Percentiles rank a stretch among this genome's conserved stretches.
These are phyloP conservation scores for Orthochromis indermauri DNA, from an alignment of 2,113 vertebrate genomes.

Conservation along the genomic window DNA sequence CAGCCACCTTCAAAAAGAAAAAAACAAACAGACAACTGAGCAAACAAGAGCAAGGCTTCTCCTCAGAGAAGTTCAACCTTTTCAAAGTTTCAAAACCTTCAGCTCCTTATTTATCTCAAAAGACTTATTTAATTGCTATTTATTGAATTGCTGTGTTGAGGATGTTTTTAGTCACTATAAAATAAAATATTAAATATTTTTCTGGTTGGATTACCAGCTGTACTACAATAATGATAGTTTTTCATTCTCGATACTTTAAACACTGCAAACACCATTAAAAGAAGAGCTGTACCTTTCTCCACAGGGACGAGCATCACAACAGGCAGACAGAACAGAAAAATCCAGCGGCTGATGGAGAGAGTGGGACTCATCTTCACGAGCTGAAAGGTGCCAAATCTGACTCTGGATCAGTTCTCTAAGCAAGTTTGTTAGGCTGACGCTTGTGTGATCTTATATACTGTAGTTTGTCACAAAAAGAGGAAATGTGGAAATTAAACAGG, in stretches of 20 bases:
- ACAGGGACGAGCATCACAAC: not conserved
- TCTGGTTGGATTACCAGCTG: not conserved
- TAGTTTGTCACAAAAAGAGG: not conserved
- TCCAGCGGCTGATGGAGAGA: not conserved
- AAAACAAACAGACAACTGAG: not conserved
- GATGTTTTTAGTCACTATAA: not conserved
- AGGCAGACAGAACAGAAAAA: not conserved
- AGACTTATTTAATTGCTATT: not conserved
- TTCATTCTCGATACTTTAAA: not conserved
- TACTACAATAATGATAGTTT: not conserved
- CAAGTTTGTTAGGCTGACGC: not conserved
- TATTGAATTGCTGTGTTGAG: not conserved
- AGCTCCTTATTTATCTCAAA: not conserved
- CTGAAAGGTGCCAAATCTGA: not conserved
- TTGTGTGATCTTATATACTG: not conserved
- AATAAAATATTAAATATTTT: not conserved
- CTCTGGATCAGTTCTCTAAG: not conserved
- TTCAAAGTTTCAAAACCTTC: not conserved
- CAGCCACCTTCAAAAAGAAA: not conserved
- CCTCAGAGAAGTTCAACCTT: not conserved
- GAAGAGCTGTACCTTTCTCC: not conserved
- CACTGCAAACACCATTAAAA: not conserved
- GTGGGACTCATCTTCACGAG: not conserved
- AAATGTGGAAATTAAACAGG: accelerated
- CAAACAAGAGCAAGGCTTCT: not conserved